These are phyloP conservation scores for Lophura nycthemera DNA, from an alignment of 2,113 vertebrate species.

Conservation along the genomic window DNA sequence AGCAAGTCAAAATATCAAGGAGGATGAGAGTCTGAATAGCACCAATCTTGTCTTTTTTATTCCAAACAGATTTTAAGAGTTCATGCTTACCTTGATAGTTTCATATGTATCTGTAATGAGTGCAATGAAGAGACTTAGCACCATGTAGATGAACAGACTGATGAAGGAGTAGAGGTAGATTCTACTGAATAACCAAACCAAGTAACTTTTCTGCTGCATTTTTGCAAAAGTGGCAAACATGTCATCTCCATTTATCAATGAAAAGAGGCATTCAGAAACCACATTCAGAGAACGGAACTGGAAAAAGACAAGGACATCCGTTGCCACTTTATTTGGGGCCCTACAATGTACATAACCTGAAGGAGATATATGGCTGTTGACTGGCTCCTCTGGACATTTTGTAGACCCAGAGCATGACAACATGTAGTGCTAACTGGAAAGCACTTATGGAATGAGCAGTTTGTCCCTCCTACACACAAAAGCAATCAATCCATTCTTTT, in stretches of 20 bases:
- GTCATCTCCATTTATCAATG: conserved; percentile 93
- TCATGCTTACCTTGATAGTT: conserved; percentile 89
- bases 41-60: neutral
- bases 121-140: conserved; percentile 95
- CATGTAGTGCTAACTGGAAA: neutral
- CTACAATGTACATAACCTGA: neutral
- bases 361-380: neutral
- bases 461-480: neutral
- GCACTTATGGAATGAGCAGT: neutral
- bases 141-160: conserved; percentile 95
- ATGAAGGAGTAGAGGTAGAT: conserved; percentile 95
- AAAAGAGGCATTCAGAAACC: conserved; percentile 93
- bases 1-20: neutral
- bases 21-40: neutral
- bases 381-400: neutral
- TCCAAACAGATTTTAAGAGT: neutral
- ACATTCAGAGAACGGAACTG: conserved; percentile 92
- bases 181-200: conserved; percentile 95
- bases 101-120: conserved; percentile 94
- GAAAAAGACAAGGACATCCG: neutral
- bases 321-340: neutral
- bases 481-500: neutral
- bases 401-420: neutral
- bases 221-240: conserved; percentile 92
- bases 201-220: conserved; percentile 87